A percentile compares a stretch with the other conserved stretches of the same genome.
These are phyloP conservation scores for Prietella phreatophila DNA, from an alignment of 2,113 vertebrate species.

Conservation along the genomic window DNA sequence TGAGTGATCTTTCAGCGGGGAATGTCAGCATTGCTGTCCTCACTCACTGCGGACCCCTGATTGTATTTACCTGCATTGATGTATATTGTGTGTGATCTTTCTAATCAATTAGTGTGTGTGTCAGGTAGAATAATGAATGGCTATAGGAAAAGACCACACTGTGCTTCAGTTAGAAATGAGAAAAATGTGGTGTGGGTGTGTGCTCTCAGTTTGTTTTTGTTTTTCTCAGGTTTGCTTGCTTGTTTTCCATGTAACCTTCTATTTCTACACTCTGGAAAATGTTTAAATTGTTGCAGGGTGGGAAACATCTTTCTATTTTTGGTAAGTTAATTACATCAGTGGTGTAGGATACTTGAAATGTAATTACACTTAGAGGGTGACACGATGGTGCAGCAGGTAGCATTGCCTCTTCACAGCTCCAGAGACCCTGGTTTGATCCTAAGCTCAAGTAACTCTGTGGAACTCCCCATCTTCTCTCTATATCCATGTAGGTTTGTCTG, in stretches of 20 bases:
- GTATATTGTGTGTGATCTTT: constrained; percentile 11
- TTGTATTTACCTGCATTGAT: constrained; percentile 16
- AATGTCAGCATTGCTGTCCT: not conserved
- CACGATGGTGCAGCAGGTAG: not conserved
- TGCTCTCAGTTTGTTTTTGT: not conserved
- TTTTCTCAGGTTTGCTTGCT: not conserved
- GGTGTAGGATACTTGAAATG: not conserved
- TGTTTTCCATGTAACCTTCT: not conserved
- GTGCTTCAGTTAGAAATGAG: constrained; percentile 14
- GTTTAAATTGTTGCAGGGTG: not conserved
- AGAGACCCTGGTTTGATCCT: not conserved
- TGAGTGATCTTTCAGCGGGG: constrained; percentile 7
- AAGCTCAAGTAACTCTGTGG: not conserved
- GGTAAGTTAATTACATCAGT: not conserved
- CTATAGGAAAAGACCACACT: constrained; percentile 10
- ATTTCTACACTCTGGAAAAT: not conserved
- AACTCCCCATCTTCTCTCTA: not conserved
- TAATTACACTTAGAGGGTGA: not conserved
- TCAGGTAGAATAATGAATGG: constrained; percentile 28
- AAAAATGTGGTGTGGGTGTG: not conserved
- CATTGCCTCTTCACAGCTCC: not conserved
- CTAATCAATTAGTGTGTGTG: constrained; percentile 37
- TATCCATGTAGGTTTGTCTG: not conserved
- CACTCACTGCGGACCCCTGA: not conserved
- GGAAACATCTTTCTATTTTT: not conserved